Evolutionary conservation across 2,797 vertebrate species (phyloP), one percentile per base, ranked within the genome.

Genomic region (Mormyrus proboscirostris): DNA sequence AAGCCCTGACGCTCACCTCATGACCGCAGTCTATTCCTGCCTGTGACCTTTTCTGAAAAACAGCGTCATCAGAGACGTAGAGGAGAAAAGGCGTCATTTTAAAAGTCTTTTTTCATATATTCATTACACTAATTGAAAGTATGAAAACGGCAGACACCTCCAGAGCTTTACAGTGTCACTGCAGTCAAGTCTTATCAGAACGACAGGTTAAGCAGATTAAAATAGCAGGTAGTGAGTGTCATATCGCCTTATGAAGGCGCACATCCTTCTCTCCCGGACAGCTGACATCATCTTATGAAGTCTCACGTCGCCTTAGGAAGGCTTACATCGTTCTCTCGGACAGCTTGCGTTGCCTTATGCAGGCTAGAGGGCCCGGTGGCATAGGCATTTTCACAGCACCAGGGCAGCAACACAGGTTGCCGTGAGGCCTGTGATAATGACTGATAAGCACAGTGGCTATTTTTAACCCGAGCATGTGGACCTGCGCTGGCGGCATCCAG

Each of bases 401-500:
- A 50, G 47, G 69, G 69, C 41, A 76, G 41, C 76, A 10, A 16
- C 19, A 33, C 25, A 57, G 29, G 33, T 41, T n/a, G 33, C 22
- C 5, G 14, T 51, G 47, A 69, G 88, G 25, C 62, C 44, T 55
- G 62, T 33, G 7, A 25, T 73, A 69, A 89, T 16, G 47, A 51
- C 29, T 38, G 76, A 53, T 69, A 65, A 57, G 44, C 22, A 65
- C 7, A 62, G 51, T 7, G 10, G 47, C 92, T 95, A 94, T 95
- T 94, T 94, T 93, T 94, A 94, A 92, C 62, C 29, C 53, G 90
- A 89, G 88, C 83, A 83, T 92, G 91, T 91, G 93, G 92, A 93
- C 91, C 91, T 91, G 91, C 90, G 92, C 93, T 90, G 89, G 83
- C 93, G 93, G 92, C 92, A 94, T 94, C 91, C 93, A 88, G 92